phyloP scores from a whole-genome alignment of 2,113 vertebrate genomes.

The Panthera uncia region DNA sequence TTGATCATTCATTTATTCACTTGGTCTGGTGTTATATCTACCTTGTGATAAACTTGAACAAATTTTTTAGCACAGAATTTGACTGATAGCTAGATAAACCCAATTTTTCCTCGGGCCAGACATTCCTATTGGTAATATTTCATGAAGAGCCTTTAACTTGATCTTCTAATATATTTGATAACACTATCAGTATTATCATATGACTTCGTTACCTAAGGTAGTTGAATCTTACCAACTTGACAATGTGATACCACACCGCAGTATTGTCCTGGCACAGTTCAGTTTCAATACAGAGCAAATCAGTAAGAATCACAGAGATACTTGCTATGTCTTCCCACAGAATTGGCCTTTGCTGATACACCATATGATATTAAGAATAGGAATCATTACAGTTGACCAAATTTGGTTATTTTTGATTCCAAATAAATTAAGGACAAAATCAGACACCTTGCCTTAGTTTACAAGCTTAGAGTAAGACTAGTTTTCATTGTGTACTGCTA shows the following conservation, averaged over 20 bases:
- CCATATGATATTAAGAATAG: not conserved
- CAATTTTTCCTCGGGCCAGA: not conserved
- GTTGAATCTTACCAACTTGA: not conserved
- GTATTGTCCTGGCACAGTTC: not conserved
- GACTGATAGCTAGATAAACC: not conserved
- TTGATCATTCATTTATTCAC: not conserved
- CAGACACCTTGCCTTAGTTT: not conserved
- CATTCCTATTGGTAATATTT: not conserved
- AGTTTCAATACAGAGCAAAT: not conserved
- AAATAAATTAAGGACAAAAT: not conserved
- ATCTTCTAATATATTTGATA: not conserved
- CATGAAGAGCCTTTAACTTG: not conserved
- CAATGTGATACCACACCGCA: not conserved
- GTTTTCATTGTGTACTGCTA: not conserved
- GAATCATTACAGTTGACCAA: not conserved
- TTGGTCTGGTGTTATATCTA: not conserved
- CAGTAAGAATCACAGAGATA: not conserved
- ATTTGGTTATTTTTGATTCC: not conserved
- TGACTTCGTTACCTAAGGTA: not conserved
- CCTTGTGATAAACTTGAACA: not conserved
- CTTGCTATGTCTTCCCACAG: not conserved
- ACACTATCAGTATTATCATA: not conserved
- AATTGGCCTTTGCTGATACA: not conserved
- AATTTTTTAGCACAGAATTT: not conserved
- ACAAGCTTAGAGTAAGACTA: not conserved